These are phyloP conservation scores for Cossypha caffra DNA, from an alignment of 2,797 vertebrate species.

Conservation along the genomic window DNA sequence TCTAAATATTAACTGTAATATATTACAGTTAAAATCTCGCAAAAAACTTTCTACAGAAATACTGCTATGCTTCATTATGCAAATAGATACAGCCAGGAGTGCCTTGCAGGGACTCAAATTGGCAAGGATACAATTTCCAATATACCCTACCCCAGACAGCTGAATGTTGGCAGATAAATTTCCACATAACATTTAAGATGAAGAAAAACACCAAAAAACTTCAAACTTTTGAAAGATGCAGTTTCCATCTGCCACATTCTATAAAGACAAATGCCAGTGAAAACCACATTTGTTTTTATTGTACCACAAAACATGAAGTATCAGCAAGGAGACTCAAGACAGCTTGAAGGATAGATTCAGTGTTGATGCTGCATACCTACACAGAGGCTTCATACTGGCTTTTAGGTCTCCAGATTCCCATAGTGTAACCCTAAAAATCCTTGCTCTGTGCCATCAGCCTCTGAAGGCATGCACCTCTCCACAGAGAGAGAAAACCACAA, in stretches of 20 bases:
- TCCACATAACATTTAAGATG: slow-evolving; percentile 54
- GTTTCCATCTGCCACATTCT: slow-evolving; percentile 31
- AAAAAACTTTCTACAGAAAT: slow-evolving; percentile 24
- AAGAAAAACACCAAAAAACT: slow-evolving; percentile 47
- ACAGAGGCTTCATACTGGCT: neutral
- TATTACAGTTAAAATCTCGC: slow-evolving; percentile 27
- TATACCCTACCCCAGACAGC: slow-evolving; percentile 39
- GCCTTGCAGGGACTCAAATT: slow-evolving; percentile 56
- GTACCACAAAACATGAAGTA: neutral
- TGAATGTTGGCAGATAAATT: slow-evolving; percentile 62
- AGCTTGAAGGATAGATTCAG: neutral
- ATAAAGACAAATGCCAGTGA: slow-evolving; percentile 58
- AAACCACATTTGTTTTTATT: slow-evolving; percentile 15
- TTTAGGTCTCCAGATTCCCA: neutral
- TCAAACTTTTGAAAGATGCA: slow-evolving; percentile 48
- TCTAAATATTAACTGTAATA: slow-evolving; percentile 15
- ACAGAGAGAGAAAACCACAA: neutral
- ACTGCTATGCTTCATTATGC: slow-evolving; percentile 58
- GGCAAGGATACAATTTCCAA: slow-evolving; percentile 53
- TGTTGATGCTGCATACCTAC: neutral
- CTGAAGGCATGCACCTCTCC: neutral
- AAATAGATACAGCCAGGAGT: slow-evolving; percentile 57
- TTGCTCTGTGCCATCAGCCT: neutral
- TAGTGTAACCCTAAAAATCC: neutral
- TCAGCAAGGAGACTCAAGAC: neutral